Base-by-base conservation (phyloP, 92 coral and sea anemone species). In the Muricea muricata region DNA sequence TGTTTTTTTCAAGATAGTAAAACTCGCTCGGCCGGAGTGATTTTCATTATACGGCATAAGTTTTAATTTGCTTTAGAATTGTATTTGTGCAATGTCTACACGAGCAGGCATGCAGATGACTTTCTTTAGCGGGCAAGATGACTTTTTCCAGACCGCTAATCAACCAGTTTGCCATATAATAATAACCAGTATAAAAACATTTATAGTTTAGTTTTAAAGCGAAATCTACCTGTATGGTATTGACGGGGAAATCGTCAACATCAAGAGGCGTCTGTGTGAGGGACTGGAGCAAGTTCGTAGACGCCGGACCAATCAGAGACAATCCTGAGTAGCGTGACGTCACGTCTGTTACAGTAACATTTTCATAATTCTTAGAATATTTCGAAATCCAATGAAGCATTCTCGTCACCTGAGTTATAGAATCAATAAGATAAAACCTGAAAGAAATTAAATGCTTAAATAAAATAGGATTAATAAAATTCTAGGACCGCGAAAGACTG, bases 251-350 rank as follows among this genome's bases (percentile, higher is more conserved):
- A 45, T 83, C 83, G 3, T 56, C 79, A 13, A 65, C 57, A 14
- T 80, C 77, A 10, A 95, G 78, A 3, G 92, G 80, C 23, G 98
- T 93, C 60, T 83, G 89, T 23, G 98, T 93, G 58, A 95, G 89
- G n/a, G 82, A 81, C 81, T 95, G 98, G 41, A 95, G 93, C 41
- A 93, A 41, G 47, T 89, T 86, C 7, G 77, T 87, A 12, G 97
- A 93, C 46, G 54, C 87, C 1, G 94, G 97, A 13, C 98, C 98
- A 47, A 93, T 61, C 17, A 91, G 90, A 40, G 94, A 94, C 29
- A 94, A 86, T 54, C 87, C 89, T 24, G 88, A 93, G 50, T 87
- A 93, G 0, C 75, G 88, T 25, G 97, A 93, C 55, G 94, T 94
- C 20, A 80, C 47, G 73, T 89, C 89, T 21, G 87, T 81, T 14